Evolutionary conservation across 2,888 invertebrate species (phyloP).

Genomic region (Oxycera nigricornis): DNA sequence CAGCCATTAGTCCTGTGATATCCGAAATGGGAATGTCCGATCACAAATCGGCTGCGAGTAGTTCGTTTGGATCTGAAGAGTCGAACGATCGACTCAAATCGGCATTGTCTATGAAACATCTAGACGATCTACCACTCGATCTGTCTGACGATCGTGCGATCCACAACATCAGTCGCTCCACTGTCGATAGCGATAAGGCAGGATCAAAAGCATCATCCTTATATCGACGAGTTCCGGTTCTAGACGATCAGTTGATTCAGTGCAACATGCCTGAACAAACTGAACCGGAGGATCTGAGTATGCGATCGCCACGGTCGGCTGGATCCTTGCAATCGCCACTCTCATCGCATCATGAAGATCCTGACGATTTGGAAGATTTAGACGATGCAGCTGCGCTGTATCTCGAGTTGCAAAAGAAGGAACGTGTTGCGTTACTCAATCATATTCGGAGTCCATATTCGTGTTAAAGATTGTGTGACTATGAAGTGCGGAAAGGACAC

Average conservation of each 20-base stretch:
- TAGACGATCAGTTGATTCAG: conserved; percentile 54
- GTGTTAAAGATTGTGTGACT: not conserved
- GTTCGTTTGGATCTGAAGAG: conserved; percentile 58
- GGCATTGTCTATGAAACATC: conserved; percentile 49
- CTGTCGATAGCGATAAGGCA: conserved; percentile 54
- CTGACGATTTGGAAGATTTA: conserved; percentile 64
- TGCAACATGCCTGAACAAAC: conserved; percentile 78
- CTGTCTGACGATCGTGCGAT: conserved; percentile 61
- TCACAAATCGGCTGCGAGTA: conserved; percentile 57
- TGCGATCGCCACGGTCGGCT: conserved; percentile 64
- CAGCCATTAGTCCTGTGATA: conserved; percentile 52
- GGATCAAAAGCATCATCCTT: conserved; percentile 64
- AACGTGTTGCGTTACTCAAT: conserved; percentile 41
- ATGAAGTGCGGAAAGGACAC: too few relatives aligned
- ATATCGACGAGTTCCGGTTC: conserved; percentile 63
- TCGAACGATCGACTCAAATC: conserved; percentile 50
- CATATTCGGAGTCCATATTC: conserved; percentile 18
- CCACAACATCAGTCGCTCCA: conserved; percentile 57
- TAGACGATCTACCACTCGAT: conserved; percentile 62
- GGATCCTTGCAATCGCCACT: conserved; percentile 61
- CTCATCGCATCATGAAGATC: conserved; percentile 61
- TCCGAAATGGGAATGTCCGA: conserved; percentile 52
- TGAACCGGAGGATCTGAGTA: conserved; percentile 88
- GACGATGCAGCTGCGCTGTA: conserved; percentile 66
- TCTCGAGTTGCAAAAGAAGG: conserved; percentile 58